Evolutionary conservation across 2,113 vertebrate genomes (phyloP).

Genomic region (Heterotis niloticus): DNA sequence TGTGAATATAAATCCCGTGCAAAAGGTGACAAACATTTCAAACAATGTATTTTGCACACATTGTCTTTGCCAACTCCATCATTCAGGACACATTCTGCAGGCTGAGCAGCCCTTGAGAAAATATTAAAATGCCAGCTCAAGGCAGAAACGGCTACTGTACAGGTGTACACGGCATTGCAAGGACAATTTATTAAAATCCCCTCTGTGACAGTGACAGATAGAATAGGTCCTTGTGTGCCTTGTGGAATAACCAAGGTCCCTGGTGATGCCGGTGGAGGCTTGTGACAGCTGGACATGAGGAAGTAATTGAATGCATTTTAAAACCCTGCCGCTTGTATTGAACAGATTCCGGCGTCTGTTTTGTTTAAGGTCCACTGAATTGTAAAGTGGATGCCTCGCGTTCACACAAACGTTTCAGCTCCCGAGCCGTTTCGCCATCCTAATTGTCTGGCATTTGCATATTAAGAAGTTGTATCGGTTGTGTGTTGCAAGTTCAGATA

Average conservation of each 20-base stretch:
- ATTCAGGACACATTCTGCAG: not conserved
- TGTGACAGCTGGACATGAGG: not conserved
- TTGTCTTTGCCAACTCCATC: not conserved
- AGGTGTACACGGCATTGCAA: constrained; percentile 5
- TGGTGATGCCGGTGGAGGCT: not conserved
- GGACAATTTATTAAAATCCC: constrained; percentile 16
- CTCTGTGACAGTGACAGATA: constrained; percentile 9
- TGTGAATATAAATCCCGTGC: not conserved
- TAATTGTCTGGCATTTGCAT: constrained; percentile 10
- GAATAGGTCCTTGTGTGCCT: constrained; percentile 3
- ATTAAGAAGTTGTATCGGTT: constrained; percentile 1
- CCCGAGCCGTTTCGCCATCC: not conserved
- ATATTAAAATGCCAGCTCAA: not conserved
- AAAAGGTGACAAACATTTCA: not conserved
- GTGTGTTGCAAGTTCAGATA: not conserved
- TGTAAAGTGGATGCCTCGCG: not conserved
- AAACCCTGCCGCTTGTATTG: not conserved
- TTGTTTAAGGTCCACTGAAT: constrained; percentile 11
- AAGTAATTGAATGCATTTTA: constrained; percentile 7
- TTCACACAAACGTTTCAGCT: not conserved
- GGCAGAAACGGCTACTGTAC: constrained; percentile 3
- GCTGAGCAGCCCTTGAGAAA: not conserved
- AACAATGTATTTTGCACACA: not conserved
- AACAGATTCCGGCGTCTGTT: constrained; percentile 5
- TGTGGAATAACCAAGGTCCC: constrained; percentile 1